Conservation (phyloP, 2,888 invertebrate genomes). For the Orthosia gothica region DNA sequence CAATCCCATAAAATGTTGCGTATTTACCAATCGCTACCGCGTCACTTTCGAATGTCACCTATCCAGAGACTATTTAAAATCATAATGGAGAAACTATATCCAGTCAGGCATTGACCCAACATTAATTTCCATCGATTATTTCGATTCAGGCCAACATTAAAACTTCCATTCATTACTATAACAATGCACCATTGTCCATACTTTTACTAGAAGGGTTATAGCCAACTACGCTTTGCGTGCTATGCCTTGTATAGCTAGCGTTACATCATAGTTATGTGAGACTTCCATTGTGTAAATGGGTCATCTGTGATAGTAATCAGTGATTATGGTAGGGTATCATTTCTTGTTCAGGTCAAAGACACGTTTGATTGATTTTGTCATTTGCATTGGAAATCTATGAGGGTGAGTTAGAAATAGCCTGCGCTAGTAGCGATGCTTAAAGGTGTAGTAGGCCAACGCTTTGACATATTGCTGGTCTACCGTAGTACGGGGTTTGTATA, state of each 20-base stretch:
- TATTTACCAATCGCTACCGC: too few relatives aligned
- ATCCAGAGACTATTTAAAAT: too few relatives aligned
- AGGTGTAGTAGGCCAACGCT: background rate
- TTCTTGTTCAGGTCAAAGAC: background rate
- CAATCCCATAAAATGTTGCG: too few relatives aligned
- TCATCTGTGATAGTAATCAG: slow-evolving; percentile 31
- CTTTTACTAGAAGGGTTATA: slow-evolving; percentile 26
- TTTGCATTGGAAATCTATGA: slow-evolving; percentile 10
- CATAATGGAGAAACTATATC: background rate
- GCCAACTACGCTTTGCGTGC: background rate
- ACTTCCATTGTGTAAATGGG: slow-evolving; percentile 28
- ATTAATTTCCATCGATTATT: slow-evolving; percentile 44
- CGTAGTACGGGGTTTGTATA: background rate
- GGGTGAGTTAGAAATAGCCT: background rate
- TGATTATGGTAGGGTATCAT: slow-evolving; percentile 7
- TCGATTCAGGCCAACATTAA: slow-evolving; percentile 33
- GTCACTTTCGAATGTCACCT: too few relatives aligned
- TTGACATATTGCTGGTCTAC: background rate
- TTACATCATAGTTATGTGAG: slow-evolving; percentile 16
- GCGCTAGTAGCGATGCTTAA: background rate
- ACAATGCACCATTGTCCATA: slow-evolving; percentile 16
- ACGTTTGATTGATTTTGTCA: background rate
- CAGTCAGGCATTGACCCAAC: slow-evolving; percentile 1
- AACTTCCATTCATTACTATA: slow-evolving; percentile 24
- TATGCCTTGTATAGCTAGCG: background rate